A percentile compares a stretch with the other conserved stretches of the same genome.
Evolutionary conservation across 1,140 invertebrate genomes (phyloP).

Genomic region (Glomeris maerens): DNA sequence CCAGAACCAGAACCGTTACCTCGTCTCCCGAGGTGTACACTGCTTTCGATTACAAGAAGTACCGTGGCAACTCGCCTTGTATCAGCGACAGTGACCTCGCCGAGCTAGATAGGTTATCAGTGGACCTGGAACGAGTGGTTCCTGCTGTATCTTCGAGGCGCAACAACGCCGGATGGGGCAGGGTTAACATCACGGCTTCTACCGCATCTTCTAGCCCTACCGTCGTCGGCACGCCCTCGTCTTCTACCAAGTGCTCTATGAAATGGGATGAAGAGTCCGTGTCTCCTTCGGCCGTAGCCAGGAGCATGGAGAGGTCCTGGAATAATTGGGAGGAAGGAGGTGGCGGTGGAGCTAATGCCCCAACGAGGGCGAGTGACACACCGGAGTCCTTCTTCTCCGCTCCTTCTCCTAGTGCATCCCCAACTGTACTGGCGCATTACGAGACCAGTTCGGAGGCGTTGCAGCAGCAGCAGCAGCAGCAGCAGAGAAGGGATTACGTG

Average conservation of each 20-base stretch:
- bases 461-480: no score
- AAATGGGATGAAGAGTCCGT: conserved; percentile 4
- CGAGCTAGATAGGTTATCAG: conserved; percentile 41
- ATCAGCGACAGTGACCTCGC: conserved; percentile 61
- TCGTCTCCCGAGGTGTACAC: conserved; percentile 47
- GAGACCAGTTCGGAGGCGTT: no score
- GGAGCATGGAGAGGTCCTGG: conserved; percentile 13
- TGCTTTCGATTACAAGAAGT: conserved; percentile 61
- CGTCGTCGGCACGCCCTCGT: background rate
- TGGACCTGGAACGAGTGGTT: conserved; percentile 12
- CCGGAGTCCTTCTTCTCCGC: background rate
- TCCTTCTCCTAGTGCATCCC: no score
- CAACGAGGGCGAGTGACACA: conserved; percentile 9
- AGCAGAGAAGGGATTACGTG: no score
- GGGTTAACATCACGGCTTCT: background rate
- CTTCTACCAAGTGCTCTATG: conserved; percentile 5
- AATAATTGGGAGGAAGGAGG: conserved; percentile 16
- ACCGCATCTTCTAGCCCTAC: background rate
- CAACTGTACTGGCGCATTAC: no score
- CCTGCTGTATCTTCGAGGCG: no score
- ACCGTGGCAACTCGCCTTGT: conserved; percentile 41
- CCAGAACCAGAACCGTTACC: background rate
- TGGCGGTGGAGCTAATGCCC: background rate
- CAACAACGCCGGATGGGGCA: background rate
- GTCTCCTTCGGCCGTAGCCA: background rate